Base-by-base conservation (phyloP, 2,113 vertebrate genomes). In the Tapirus terrestris region DNA sequence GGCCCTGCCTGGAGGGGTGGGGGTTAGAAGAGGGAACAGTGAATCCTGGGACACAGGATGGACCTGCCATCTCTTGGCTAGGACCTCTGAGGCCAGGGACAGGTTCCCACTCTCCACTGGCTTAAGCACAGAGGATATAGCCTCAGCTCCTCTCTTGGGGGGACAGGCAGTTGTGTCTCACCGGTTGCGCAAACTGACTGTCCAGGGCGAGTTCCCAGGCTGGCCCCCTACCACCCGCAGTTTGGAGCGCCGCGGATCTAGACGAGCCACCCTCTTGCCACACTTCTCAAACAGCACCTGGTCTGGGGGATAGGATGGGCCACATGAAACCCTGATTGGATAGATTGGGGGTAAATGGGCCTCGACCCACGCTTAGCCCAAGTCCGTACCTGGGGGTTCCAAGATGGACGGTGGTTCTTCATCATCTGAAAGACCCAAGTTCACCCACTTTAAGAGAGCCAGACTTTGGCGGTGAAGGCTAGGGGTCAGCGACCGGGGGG, bases 141-240 rank as follows among this genome's bases (percentile, higher is more conserved):
- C 76, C 18, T 63, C 18, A 6, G 29, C 53, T 25, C 39, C 53
- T 70, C 25, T 60, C 33, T 20, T 16, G 79, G 25, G 58, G 43
- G 68, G 36, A 58, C 17, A n/a, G 51, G 45, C 75, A 12, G 21
- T n/a, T 20, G 16, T 8, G 73, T 0, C 99, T 98, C 96, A 99
- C 99, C 99, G 98, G 98, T 99, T 99, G 88, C 99, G 99, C 89
- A 99, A 99, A 98, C 99, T 99, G 98, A 99, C 99, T 0, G 99
- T 99, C 99, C 99, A 99, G 6, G 99, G 99, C 0, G 99, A 99
- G 98, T 99, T 99, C 85, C 99, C 99, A 0, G 99, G 99, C 43
- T 95, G 79, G 13, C 99, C 99, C 0, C 99, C 99, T 0, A 99
- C 97, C 0, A 99, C 99, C 3, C 99, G 99, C 56, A 97, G 7